These are phyloP conservation scores for Limnephilus rhombicus DNA, from an alignment of 2,888 invertebrate genomes.

Conservation along the genomic window DNA sequence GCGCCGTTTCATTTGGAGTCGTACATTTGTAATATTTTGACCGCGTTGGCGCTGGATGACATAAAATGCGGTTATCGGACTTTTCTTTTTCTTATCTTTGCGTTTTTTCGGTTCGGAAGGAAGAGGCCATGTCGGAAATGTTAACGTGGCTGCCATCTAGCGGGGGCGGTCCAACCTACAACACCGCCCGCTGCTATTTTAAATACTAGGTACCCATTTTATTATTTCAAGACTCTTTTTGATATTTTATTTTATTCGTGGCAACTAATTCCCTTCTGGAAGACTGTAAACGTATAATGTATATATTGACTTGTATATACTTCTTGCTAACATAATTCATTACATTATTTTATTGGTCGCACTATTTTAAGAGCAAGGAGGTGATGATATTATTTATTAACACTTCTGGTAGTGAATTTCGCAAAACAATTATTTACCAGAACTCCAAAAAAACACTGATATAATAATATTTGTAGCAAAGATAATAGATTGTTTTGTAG, in stretches of 20 bases:
- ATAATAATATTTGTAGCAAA: no score
- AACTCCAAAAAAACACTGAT: no score
- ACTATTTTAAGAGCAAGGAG: background rate
- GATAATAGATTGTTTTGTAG: no score
- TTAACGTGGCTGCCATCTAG: conserved; percentile 15
- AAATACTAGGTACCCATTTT: background rate
- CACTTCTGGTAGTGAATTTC: no score
- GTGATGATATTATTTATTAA: no score
- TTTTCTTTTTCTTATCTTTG: conserved; percentile 43
- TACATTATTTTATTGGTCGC: no score
- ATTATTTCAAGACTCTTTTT: background rate
- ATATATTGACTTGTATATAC: background rate
- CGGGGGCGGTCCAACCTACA: background rate
- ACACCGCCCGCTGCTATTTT: background rate
- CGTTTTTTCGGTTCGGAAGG: conserved; percentile 33
- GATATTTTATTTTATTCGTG: background rate
- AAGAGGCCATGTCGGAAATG: conserved; percentile 25
- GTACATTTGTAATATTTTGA: conserved; percentile 51
- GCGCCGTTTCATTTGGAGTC: conserved; percentile 34
- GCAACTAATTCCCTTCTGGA: background rate
- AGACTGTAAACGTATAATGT: background rate
- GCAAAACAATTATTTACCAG: no score
- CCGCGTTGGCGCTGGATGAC: conserved; percentile 23
- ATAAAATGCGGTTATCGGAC: conserved; percentile 46
- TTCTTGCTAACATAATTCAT: background rate